Conservation (phyloP, 2,797 vertebrate species). For the Bryconaethiops microstoma region DNA sequence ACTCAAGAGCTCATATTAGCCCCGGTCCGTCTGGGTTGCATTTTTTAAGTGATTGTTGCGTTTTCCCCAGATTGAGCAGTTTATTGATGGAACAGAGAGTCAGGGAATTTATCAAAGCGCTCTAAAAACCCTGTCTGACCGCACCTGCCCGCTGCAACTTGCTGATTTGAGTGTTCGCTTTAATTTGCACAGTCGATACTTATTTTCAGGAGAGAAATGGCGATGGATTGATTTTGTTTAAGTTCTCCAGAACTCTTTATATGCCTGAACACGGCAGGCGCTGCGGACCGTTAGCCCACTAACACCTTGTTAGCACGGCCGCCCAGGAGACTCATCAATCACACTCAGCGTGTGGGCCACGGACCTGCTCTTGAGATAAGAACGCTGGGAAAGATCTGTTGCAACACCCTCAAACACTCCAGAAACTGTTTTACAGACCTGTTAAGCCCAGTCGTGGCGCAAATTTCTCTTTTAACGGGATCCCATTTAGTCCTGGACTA, state of each 20-base stretch:
- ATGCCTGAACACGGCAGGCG: conserved; percentile 13
- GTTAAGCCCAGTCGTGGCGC: not conserved
- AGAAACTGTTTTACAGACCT: not conserved
- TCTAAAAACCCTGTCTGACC: conserved; percentile 37
- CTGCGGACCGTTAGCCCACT: conserved; percentile 32
- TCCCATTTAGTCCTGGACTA: not conserved
- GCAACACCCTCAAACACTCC: not conserved
- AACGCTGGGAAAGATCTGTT: not conserved
- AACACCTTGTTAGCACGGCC: conserved; percentile 47
- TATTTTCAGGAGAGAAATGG: conserved; percentile 52
- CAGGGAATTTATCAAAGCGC: conserved; percentile 22
- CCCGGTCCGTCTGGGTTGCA: conserved; percentile 7
- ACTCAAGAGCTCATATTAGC: conserved; percentile 27
- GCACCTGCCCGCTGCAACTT: conserved; percentile 45
- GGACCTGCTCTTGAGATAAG: not conserved
- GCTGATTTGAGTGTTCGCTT: conserved; percentile 50
- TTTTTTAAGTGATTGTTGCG: conserved; percentile 24
- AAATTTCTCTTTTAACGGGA: not conserved
- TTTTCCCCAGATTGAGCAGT: not conserved
- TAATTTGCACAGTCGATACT: conserved; percentile 51
- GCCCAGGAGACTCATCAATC: conserved; percentile 45
- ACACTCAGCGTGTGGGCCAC: not conserved
- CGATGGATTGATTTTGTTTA: conserved; percentile 57
- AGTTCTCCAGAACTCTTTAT: conserved; percentile 38
- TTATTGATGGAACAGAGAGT: conserved; percentile 5